Percentiles rank a stretch among this genome's conserved stretches.
Conservation (phyloP, 2,113 vertebrate species). For the Ovis canadensis region DNA sequence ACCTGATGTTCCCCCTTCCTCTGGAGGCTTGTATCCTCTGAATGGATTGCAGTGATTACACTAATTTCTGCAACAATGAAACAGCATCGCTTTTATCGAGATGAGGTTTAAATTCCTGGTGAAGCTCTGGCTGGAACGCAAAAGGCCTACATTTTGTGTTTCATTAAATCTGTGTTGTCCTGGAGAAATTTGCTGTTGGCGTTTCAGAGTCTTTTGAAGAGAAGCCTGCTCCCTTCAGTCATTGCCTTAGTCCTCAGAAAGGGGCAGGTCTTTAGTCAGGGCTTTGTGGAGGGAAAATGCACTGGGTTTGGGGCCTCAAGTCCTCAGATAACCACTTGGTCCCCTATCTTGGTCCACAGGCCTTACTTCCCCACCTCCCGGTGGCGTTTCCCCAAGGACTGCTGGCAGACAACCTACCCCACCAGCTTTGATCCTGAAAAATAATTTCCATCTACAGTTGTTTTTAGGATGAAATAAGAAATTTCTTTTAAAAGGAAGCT, state of each 20-base stretch:
- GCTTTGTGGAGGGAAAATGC: too few relatives aligned
- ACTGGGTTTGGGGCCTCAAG: background rate
- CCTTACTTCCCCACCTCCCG: fast-evolving
- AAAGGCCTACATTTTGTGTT: background rate
- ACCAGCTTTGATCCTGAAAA: background rate
- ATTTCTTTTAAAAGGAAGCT: background rate
- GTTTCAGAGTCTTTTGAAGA: background rate
- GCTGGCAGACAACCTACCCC: too few relatives aligned
- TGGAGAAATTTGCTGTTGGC: background rate
- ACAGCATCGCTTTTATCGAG: background rate
- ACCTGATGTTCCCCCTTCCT: background rate
- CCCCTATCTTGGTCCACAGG: background rate
- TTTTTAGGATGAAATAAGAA: background rate
- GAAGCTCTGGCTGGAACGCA: background rate
- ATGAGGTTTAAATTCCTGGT: background rate
- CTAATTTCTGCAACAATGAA: background rate
- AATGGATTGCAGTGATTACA: background rate
- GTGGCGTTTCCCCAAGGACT: background rate
- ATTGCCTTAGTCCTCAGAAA: background rate
- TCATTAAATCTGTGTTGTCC: background rate
- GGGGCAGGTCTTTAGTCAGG: background rate
- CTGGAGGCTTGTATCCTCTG: background rate
- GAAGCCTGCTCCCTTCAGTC: background rate
- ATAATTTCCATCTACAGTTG: background rate
- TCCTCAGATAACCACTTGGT: too few relatives aligned